phyloP scores from a whole-genome alignment of 1,140 invertebrate species.

The Drosophila bifasciata region DNA sequence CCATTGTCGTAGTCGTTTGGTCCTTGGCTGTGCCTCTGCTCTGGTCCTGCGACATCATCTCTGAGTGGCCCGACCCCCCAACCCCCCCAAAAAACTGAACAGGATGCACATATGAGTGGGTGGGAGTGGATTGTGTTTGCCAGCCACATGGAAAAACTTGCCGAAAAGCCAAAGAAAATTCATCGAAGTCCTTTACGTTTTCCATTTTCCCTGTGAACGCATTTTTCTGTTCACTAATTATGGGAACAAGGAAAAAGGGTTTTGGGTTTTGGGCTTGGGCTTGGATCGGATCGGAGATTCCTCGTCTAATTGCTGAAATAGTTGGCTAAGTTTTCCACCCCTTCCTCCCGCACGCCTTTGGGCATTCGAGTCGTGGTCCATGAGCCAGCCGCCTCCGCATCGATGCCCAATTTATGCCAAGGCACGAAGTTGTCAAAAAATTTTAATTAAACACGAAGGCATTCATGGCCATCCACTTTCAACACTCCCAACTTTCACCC shows the following conservation, averaged over 20 bases:
- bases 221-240: slow-evolving; percentile 42
- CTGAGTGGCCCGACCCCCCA: neutral
- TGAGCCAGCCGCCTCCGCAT: slow-evolving; percentile 8
- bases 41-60: too few relatives aligned
- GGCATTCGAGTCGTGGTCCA: slow-evolving; percentile 5
- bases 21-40: neutral
- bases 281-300: slow-evolving; percentile 13
- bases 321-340: slow-evolving; percentile 55
- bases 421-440: slow-evolving; percentile 71
- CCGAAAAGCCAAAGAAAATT: slow-evolving; percentile 10
- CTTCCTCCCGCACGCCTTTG: slow-evolving; percentile 2
- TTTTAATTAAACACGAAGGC: slow-evolving; percentile 68
- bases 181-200: slow-evolving; percentile 2
- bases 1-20: slow-evolving; percentile 17
- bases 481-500: slow-evolving; percentile 4
- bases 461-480: slow-evolving; percentile 16
- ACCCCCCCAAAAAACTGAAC: neutral
- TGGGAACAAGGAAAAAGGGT: slow-evolving; percentile 16
- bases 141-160: slow-evolving; percentile 2
- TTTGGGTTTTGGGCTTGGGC: slow-evolving; percentile 1
- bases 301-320: slow-evolving; percentile 72
- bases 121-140: slow-evolving; percentile 9
- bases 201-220: neutral
- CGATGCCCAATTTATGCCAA: slow-evolving; percentile 69
- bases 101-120: neutral